Percentiles rank a stretch among this genome's conserved stretches.
Evolutionary conservation across 1,140 invertebrate genomes (phyloP).

Genomic region (Drosophila gunungcola): DNA sequence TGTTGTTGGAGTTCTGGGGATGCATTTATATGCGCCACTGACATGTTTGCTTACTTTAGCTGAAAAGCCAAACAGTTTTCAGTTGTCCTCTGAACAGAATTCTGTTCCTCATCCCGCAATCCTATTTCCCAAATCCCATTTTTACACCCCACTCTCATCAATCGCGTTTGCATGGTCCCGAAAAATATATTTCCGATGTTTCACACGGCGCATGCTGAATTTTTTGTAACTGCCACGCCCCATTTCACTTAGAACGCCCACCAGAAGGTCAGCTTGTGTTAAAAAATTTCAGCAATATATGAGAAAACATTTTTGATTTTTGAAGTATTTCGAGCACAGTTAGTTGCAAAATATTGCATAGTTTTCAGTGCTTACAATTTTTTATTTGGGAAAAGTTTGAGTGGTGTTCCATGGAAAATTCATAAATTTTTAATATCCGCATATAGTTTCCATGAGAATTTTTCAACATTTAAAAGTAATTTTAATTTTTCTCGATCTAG

Average conservation of each 20-base stretch:
- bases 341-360: slow-evolving; percentile 10
- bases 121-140: neutral
- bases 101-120: slow-evolving; percentile 1
- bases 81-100: neutral
- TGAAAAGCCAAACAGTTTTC: slow-evolving; percentile 46
- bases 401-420: slow-evolving; percentile 1
- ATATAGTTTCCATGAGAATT: too few relatives aligned
- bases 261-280: slow-evolving; percentile 3
- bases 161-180: slow-evolving; percentile 25
- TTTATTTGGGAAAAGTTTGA: slow-evolving; percentile 7
- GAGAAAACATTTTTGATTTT: slow-evolving; percentile 5
- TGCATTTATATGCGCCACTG: slow-evolving; percentile 40
- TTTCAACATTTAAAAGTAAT: too few relatives aligned
- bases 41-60: slow-evolving; percentile 56
- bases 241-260: slow-evolving; percentile 9
- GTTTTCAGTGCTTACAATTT: slow-evolving; percentile 1
- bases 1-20: slow-evolving; percentile 37
- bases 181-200: slow-evolving; percentile 40
- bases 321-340: slow-evolving; percentile 10
- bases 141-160: slow-evolving; percentile 12
- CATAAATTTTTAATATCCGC: neutral
- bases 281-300: slow-evolving; percentile 18
- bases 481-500: too few relatives aligned
- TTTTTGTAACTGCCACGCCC: slow-evolving; percentile 36
- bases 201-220: slow-evolving; percentile 46